Conservation (phyloP, 2,888 invertebrate genomes). For the Lasioglossum morio region DNA sequence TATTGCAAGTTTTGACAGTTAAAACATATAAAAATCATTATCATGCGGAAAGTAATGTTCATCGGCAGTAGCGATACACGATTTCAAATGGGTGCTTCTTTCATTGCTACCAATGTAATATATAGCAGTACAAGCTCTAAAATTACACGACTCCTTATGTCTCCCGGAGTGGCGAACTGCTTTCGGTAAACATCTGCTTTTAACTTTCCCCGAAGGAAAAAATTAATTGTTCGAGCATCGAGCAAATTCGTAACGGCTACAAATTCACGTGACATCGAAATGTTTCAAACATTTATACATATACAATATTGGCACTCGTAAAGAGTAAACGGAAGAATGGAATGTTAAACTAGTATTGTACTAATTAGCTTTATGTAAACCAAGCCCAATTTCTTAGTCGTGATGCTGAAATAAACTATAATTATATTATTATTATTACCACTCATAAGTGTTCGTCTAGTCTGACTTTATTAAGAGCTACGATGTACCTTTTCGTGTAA, state of each 20-base stretch:
- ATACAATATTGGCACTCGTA: background rate
- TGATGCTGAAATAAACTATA: too few relatives aligned
- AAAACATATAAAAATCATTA: background rate
- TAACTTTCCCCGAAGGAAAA: background rate
- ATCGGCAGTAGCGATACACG: background rate
- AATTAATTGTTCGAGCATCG: background rate
- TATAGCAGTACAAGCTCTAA: background rate
- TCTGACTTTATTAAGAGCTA: too few relatives aligned
- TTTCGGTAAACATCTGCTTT: background rate
- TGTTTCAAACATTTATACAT: background rate
- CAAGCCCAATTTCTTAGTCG: too few relatives aligned
- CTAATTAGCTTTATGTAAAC: too few relatives aligned
- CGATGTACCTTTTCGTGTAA: too few relatives aligned
- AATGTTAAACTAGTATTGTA: too few relatives aligned
- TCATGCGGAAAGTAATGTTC: background rate
- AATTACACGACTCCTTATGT: background rate
- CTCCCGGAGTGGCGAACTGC: background rate
- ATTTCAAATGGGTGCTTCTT: background rate
- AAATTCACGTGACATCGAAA: background rate
- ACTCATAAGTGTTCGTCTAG: too few relatives aligned
- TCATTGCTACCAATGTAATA: background rate
- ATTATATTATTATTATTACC: too few relatives aligned
- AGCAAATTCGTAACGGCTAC: background rate
- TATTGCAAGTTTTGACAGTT: background rate
- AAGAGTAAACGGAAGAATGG: too few relatives aligned